These are phyloP conservation scores for Colossoma macropomum DNA, from an alignment of 2,113 vertebrate genomes.

Conservation along the genomic window DNA sequence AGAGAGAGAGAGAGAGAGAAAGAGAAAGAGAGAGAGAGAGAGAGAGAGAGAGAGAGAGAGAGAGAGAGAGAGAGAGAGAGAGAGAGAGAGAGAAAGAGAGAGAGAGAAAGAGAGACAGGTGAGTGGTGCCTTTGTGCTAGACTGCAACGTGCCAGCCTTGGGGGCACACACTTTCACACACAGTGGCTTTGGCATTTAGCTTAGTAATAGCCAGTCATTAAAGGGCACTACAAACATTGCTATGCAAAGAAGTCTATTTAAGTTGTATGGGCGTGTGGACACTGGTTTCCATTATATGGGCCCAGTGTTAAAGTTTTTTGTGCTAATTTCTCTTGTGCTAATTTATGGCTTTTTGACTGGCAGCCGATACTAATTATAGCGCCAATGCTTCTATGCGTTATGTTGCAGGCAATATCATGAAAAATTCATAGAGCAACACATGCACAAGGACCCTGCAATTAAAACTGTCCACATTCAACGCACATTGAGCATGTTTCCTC, in stretches of 20 bases:
- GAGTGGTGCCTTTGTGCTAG: conserved; percentile 64
- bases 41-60: conserved; percentile 22
- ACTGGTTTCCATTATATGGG: too few relatives aligned
- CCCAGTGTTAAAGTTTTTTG: too few relatives aligned
- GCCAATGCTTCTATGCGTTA: conserved; percentile 1
- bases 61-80: conserved; percentile 33
- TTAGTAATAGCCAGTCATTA: conserved; percentile 36
- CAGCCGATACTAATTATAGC: background rate
- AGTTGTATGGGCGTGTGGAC: too few relatives aligned
- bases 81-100: background rate
- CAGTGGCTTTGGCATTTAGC: conserved; percentile 19
- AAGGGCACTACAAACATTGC: conserved; percentile 10
- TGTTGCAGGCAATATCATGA: conserved; percentile 42
- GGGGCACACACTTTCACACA: conserved; percentile 27
- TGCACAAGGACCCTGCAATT: conserved; percentile 22
- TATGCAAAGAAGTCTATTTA: conserved; percentile 18
- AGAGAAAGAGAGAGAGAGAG: too few relatives aligned
- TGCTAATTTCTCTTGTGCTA: too few relatives aligned
- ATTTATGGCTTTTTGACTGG: background rate
- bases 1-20: too few relatives aligned
- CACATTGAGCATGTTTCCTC: conserved; percentile 34
- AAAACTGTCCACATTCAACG: conserved; percentile 28
- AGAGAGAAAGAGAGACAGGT: background rate
- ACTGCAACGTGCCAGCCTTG: conserved; percentile 37
- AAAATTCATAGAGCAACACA: conserved; percentile 51